Evolutionary conservation across 2,797 vertebrate genomes (phyloP).

Genomic region (Pipistrellus kuhlii): DNA sequence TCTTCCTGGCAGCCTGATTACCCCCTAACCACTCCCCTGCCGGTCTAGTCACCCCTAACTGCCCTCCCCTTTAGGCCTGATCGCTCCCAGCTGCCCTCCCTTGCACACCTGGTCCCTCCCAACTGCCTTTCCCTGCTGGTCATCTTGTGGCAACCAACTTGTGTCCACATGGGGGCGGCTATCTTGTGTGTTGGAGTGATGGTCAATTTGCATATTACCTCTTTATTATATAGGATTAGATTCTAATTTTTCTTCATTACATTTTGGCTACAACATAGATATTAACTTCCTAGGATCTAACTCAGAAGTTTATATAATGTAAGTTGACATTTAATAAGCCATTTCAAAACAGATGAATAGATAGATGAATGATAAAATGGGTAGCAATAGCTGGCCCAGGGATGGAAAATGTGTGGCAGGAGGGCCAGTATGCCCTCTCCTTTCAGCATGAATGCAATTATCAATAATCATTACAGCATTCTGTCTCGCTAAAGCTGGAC

Average conservation of each 20-base stretch:
- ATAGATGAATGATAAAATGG: background rate
- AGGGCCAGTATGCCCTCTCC: background rate
- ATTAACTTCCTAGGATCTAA: background rate
- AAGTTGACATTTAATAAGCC: background rate
- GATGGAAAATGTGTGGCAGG: background rate
- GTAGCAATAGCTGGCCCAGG: background rate
- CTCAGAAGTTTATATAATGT: background rate
- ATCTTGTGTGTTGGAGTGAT: too few species aligned
- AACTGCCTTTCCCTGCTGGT: too few species aligned
- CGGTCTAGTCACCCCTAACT: too few species aligned
- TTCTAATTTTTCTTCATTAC: constrained; percentile 6
- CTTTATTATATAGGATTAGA: background rate
- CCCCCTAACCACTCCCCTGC: too few species aligned
- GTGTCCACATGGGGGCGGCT: too few species aligned
- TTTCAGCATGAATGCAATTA: background rate
- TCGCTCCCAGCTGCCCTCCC: too few species aligned
- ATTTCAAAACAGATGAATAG: background rate
- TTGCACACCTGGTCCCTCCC: too few species aligned
- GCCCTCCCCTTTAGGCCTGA: too few species aligned
- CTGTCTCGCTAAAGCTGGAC: background rate
- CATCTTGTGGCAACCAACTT: too few species aligned
- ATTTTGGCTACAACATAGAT: background rate
- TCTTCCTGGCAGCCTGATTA: too few species aligned
- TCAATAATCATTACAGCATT: background rate
- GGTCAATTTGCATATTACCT: too few species aligned